Conservation (phyloP, 2,797 vertebrate species). For the Acrossocheilus wenchowensis region DNA sequence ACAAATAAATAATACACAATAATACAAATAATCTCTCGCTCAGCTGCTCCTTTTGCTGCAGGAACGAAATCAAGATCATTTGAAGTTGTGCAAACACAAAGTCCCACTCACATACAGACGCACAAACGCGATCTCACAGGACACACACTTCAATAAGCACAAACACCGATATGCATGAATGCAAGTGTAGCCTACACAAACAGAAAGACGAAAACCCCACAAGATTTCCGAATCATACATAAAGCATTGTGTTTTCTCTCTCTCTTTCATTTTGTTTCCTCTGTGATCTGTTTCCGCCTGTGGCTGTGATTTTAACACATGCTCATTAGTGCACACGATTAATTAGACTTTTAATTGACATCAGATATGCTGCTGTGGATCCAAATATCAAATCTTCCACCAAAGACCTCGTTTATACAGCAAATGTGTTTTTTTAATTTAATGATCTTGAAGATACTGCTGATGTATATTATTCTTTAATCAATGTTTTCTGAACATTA, state of each 20-base stretch:
- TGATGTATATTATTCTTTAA: conserved; percentile 2
- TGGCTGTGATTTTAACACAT: background rate
- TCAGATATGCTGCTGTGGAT: background rate
- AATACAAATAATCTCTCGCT: background rate
- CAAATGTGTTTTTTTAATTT: background rate
- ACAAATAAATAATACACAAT: background rate
- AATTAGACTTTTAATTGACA: conserved; percentile 7
- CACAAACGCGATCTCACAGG: background rate
- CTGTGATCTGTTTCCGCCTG: conserved; percentile 20
- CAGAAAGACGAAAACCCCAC: background rate
- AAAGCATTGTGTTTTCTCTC: background rate
- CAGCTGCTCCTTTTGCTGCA: background rate
- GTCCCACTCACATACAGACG: background rate
- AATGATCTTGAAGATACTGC: background rate
- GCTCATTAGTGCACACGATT: conserved; percentile 13
- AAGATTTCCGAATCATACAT: background rate
- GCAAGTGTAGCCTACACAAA: background rate
- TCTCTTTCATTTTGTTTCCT: background rate
- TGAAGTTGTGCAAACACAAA: background rate
- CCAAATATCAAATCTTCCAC: background rate
- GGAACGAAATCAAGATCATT: background rate
- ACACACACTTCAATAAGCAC: background rate
- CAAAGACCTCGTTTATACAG: background rate
- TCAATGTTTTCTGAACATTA: conserved; percentile 23
- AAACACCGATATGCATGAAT: background rate